These are phyloP conservation scores for Sepiola atlantica DNA, from an alignment of 2,888 invertebrate genomes.

Conservation along the genomic window DNA sequence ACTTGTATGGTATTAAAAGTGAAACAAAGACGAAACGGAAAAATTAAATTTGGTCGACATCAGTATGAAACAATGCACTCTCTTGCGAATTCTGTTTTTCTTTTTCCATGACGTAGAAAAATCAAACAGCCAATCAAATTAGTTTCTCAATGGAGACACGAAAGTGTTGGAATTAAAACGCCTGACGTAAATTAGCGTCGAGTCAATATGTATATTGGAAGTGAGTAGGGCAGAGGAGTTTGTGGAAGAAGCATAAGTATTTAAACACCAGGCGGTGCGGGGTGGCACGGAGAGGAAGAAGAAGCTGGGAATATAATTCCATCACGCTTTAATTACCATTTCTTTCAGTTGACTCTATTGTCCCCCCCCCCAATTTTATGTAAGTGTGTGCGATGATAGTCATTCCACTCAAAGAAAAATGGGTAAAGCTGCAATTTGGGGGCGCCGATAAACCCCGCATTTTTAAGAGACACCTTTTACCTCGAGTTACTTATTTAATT, in stretches of 20 bases:
- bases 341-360: not conserved
- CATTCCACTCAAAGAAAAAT: not conserved
- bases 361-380: not conserved
- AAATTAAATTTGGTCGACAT: not conserved
- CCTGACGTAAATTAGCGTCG: not conserved
- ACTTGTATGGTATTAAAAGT: not conserved
- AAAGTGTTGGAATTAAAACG: not conserved
- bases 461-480: too few species aligned
- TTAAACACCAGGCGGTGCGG: not conserved
- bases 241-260: not conserved
- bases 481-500: too few species aligned
- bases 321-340: constrained; percentile 22
- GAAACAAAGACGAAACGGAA: not conserved
- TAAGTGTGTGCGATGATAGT: not conserved
- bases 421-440: not conserved
- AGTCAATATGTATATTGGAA: too few species aligned
- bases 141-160: not conserved
- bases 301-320: not conserved
- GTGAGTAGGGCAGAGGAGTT: not conserved
- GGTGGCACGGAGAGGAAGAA: not conserved
- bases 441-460: too few species aligned
- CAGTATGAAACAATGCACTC: not conserved
- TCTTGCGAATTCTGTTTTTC: not conserved
- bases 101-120: not conserved
- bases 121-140: not conserved